Conservation (phyloP, 2,888 invertebrate species). For the Bugula neritina region DNA sequence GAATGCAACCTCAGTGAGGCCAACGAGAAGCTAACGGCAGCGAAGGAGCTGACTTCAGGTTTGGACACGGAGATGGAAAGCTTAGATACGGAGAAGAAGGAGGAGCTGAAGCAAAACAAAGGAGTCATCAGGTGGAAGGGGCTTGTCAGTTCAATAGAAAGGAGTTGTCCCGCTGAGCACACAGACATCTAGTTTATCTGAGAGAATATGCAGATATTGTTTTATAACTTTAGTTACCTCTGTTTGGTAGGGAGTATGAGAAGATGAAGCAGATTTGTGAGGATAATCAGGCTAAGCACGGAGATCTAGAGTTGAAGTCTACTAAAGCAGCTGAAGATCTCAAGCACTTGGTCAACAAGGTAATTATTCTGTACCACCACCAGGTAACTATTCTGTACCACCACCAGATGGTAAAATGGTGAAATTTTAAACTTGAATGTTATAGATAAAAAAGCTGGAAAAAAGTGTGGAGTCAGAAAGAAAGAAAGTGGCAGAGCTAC, state of each 20-base stretch:
- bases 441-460: slow-evolving; percentile 66
- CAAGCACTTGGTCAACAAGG: slow-evolving; percentile 38
- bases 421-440: too few relatives aligned
- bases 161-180: too few relatives aligned
- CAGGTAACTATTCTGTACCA: too few relatives aligned
- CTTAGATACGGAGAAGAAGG: slow-evolving; percentile 59
- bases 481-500: slow-evolving; percentile 61
- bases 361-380: background rate
- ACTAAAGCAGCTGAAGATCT: slow-evolving; percentile 56
- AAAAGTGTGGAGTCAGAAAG: slow-evolving; percentile 60
- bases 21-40: slow-evolving; percentile 38
- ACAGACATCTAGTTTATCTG: too few relatives aligned
- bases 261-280: slow-evolving; percentile 57
- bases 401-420: too few relatives aligned
- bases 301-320: slow-evolving; percentile 63
- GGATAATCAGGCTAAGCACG: slow-evolving; percentile 60
- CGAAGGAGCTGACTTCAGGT: slow-evolving; percentile 57
- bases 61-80: slow-evolving; percentile 57
- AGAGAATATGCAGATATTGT: too few relatives aligned
- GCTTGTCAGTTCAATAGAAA: too few relatives aligned
- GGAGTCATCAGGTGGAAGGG: slow-evolving; percentile 47
- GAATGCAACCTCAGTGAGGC: slow-evolving; percentile 40
- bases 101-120: slow-evolving; percentile 57
- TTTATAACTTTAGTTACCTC: too few relatives aligned
- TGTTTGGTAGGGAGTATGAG: slow-evolving; percentile 3